Evolutionary conservation across 2,797 vertebrate species (phyloP), one percentile per base, ranked within the genome.

Genomic region (Alcedo quadribrachys): DNA sequence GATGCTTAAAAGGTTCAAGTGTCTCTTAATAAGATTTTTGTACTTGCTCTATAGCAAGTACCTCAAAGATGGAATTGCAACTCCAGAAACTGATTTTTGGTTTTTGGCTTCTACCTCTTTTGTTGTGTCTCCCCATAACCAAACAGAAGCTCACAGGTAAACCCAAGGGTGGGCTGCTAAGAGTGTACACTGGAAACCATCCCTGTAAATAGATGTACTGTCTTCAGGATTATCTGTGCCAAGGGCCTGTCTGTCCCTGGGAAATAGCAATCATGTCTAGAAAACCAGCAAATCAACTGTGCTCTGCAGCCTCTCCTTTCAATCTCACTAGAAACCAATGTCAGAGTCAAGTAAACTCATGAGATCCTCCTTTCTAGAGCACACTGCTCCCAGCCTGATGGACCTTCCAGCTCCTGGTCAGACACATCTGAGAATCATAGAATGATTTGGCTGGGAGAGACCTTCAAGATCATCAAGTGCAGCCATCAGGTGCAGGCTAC

Each of bases 1-100:
- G 94, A 96, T 94, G 87, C 95, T 97, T 94, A 92, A 95, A 95
- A 97, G 78, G 95, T 97, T 97, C 96, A 87, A 97, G 96, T 96
- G 87, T 95, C 96, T 97, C 95, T 97, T 80, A 66, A 77, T 68
- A 76, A 96, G 96, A 95, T 95, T 97, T 93, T 96, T 94, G 83
- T 93, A 60, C 95, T 96, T 93, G 92, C 67, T 95, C 8, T 79
- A 8, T 33, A 79, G 18, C 4, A 11, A 93, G 66, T 55, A 75
- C 61, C 90, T 89, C 85, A 85, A 78, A 93, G 89, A 46, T 85
- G 24, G 19, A 73, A 66, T 5, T 89, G 79, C 60, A 73, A 43
- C 45, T 92, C 69, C 75, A 81, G 74, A 77, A 89, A 46, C 13
- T 17, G 33, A 67, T 73, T 69, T 90, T 55, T 85, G 8, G 6